Percentiles rank a stretch among this genome's conserved stretches.
phyloP scores from a whole-genome alignment of 2,113 vertebrate genomes.

The Panthera tigris region DNA sequence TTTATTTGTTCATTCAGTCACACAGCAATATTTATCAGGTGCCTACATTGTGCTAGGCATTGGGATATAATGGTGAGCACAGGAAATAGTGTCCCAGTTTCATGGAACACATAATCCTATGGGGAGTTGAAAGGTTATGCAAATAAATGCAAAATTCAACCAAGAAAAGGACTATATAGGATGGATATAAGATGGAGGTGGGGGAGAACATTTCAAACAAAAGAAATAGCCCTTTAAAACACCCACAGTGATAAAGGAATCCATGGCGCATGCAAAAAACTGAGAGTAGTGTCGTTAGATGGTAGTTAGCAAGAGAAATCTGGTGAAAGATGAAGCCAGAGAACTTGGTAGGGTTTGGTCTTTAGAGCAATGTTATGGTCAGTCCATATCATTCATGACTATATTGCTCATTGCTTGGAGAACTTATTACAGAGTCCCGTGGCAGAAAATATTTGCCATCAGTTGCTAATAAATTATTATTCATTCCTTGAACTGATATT shows the following conservation, averaged over 20 bases:
- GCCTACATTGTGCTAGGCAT: not conserved
- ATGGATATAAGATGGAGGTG: not conserved
- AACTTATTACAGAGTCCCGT: not conserved
- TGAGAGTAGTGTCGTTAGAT: not conserved
- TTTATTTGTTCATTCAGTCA: not conserved
- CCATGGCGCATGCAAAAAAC: not conserved
- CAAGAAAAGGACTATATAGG: not conserved
- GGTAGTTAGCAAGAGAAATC: not conserved
- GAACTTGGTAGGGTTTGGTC: not conserved
- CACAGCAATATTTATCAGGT: not conserved
- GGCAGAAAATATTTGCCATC: not conserved
- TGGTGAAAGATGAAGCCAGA: not conserved
- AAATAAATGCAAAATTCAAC: conserved; percentile 9
- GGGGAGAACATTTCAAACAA: not conserved
- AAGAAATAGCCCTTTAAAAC: not conserved
- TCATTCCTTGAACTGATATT: not conserved
- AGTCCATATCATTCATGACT: not conserved
- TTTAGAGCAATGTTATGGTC: not conserved
- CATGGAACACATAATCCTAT: not conserved
- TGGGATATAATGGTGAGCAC: not conserved
- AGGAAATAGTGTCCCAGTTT: not conserved
- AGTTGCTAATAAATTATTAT: not conserved
- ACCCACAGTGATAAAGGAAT: not conserved
- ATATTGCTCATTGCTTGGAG: not conserved
- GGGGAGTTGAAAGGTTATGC: not conserved